Evolutionary conservation across 64 coral and sea anemone genomes (phyloP), one percentile per base, ranked within the genome.

Genomic region (Astreopora myriophthalma): DNA sequence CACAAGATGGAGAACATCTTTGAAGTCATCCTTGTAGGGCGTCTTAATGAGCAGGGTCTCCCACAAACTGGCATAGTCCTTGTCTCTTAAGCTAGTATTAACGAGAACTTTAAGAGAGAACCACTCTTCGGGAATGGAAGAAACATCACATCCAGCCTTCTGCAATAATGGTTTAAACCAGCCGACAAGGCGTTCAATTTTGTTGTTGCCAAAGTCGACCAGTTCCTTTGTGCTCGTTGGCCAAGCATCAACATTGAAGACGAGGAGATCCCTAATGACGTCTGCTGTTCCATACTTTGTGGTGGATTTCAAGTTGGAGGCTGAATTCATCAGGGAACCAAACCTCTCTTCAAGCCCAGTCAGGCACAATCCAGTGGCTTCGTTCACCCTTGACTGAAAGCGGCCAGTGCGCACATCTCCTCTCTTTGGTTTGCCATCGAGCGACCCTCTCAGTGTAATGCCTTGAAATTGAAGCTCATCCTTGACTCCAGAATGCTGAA

Each of bases 91-190:
- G 29, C 22, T 34, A 22, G 71, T 89, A 74, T 77, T 76, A 48
- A 68, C 87, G 5, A 76, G 87, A 65, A 89, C 73, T 72, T 89
- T 89, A 34, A 89, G 87, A 17, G 71, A 89, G 22, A 89, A 32
- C 87, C 87, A 76, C 70, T 89, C 49, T 77, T 89, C 36, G 33
- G 72, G 30, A 77, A 89, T 78, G 27, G 60, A 33, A 60, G 10
- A 48, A 25, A 39, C 34, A 36, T 89, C 46, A 75, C 55, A 77
- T 22, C 55, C 87, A 77, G 72, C 73, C 48, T 76, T 89, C 49
- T 77, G 66, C 26, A 89, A 13, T 55, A 78, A 6, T 32, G 33
- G 55, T 64, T 25, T 1, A 55, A 89, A 89, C 87, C 31, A 89
- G 35, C 36, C 25, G 34, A 39, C 61, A 12, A 89, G 72, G 22